Base-by-base conservation (phyloP, 2,888 invertebrate species). In the Eupithecia subfuscata region DNA sequence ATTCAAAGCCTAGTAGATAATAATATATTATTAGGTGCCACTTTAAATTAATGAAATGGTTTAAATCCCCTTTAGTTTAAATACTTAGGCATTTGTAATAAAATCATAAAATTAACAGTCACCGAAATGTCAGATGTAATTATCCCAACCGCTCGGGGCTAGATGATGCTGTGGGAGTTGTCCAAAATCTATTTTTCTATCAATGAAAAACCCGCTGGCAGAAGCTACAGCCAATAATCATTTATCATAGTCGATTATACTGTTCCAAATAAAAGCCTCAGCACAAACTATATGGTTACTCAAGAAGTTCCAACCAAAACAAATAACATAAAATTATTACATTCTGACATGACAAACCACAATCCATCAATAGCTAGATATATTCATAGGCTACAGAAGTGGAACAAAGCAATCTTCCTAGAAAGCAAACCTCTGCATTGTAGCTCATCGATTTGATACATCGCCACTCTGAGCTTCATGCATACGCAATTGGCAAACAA, bases 401-500 rank as follows among this genome's bases (percentile, higher is more conserved):
- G 79, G 79, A 79, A 83, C 81, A 82, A 84, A 83, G 82, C 81
- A 80, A 84, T 81, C 80, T 82, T 79, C 80, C 73, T 79, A 79
- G 81, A 82, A 81, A 81, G 78, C 81, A 84, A 83, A 85, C 22
- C 34, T 22, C 68, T 43, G 68, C 81, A 81, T 82, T 78, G 79
- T 77, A 82, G 76, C 78, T 81, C 84, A 84, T 85, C 84, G 86
- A 84, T 85, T 87, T 84, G 84, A 86, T 85, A 87, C 82, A 86
- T 85, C 82, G 80, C 77, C 81, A 77, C 81, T 83, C 80, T 74
- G 79, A 85, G 84, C 82, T 87, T 87, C 89, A 89, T 89, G 88
- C 88, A 89, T 89, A 88, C 88, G 85, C 86, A 88, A 88, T 88
- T 82, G 85, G 84, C 84, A 86, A 86, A 87, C 86, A 86, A 86